Conservation (phyloP, 2,888 invertebrate genomes). For the Macrophya annulata region DNA sequence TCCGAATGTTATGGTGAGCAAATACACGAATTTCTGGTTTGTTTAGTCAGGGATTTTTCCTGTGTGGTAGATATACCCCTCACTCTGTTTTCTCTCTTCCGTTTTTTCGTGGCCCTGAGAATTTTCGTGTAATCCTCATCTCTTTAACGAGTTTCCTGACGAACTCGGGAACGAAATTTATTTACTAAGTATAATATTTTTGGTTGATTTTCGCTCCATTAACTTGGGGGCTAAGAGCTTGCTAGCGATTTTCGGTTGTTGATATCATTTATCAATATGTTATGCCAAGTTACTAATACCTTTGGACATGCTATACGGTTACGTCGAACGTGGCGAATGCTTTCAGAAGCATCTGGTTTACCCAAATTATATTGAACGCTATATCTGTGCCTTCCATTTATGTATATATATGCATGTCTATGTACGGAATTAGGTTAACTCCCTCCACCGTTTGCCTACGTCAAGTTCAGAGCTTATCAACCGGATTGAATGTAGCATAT, state of each 20-base stretch:
- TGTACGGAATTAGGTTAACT: background rate
- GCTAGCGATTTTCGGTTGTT: background rate
- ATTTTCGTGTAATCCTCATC: background rate
- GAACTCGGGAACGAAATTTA: background rate
- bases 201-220: background rate
- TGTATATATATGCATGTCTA: background rate
- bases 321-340: background rate
- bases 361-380: background rate
- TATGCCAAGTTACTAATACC: background rate
- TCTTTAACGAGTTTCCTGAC: background rate
- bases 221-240: background rate
- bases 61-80: background rate
- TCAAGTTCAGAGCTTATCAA: background rate
- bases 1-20: background rate
- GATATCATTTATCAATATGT: conserved; percentile 5
- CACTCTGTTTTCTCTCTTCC: background rate
- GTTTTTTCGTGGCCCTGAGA: background rate
- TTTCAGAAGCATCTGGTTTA: conserved; percentile 4
- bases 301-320: background rate
- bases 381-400: background rate
- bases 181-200: background rate
- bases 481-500: background rate
- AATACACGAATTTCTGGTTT: background rate
- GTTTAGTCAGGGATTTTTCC: conserved; percentile 8
- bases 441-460: background rate